Conservation (phyloP, 2,797 vertebrate species). For the Fundulus diaphanus region DNA sequence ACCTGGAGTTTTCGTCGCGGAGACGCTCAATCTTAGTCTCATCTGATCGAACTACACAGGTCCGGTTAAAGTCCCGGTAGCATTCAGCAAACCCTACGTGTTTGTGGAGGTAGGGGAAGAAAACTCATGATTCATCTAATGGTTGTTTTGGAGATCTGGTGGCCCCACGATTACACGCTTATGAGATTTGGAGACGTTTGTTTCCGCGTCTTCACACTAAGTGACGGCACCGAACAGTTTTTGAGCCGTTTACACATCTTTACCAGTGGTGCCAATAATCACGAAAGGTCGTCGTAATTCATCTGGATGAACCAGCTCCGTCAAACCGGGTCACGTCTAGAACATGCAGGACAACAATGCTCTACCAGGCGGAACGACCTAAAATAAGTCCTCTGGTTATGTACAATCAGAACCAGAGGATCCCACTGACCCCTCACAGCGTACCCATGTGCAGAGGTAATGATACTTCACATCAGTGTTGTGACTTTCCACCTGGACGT, state of each 20-base stretch:
- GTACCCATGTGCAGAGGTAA: neutral
- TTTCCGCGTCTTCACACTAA: no score
- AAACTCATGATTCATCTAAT: no score
- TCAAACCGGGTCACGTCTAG: neutral
- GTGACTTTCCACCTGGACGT: neutral
- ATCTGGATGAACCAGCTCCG: no score
- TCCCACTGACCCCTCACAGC: neutral
- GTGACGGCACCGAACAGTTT: no score
- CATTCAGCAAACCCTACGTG: neutral
- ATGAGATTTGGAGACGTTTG: no score
- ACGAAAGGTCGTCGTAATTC: no score
- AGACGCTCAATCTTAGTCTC: neutral
- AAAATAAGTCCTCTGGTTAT: neutral
- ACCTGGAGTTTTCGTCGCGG: neutral
- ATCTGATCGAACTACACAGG: neutral
- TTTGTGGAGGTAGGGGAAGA: neutral
- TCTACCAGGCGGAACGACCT: no score
- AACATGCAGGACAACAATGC: neutral
- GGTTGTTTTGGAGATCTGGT: neutral
- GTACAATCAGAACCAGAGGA: neutral
- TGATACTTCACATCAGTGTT: conserved; percentile 1
- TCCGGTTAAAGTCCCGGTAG: neutral
- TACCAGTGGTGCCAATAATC: no score
- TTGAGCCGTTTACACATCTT: no score
- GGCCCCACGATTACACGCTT: neutral